A percentile compares a stretch with the other conserved stretches of the same genome.
Conservation (phyloP, 2,888 invertebrate species). For the Brenthis daphne region DNA sequence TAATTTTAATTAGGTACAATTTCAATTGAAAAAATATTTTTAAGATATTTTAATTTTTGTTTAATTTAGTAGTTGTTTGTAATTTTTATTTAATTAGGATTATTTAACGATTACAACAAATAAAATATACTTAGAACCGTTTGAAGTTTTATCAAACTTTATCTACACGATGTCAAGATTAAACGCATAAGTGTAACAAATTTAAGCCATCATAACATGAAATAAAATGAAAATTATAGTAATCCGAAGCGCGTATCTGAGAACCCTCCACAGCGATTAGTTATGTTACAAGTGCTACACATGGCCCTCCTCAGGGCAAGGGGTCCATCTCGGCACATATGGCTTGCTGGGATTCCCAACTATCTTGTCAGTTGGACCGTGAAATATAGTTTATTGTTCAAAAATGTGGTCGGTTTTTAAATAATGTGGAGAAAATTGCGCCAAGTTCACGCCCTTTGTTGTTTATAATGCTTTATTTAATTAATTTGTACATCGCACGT, state of each 20-base stretch:
- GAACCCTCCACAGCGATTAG: conserved; percentile 62
- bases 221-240: conserved; percentile 39
- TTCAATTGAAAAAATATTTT: too few relatives aligned
- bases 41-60: too few relatives aligned
- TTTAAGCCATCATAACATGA: conserved; percentile 19
- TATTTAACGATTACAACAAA: too few relatives aligned
- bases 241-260: conserved; percentile 34
- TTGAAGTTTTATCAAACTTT: too few relatives aligned
- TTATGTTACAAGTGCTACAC: conserved; percentile 72
- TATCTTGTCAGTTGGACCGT: conserved; percentile 63
- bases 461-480: too few relatives aligned
- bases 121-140: too few relatives aligned
- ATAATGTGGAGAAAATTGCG: background rate
- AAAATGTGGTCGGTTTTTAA: conserved; percentile 25
- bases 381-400: conserved; percentile 53
- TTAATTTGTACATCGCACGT: too few relatives aligned
- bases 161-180: background rate
- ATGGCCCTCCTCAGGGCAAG: conserved; percentile 51
- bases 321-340: conserved; percentile 59
- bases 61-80: too few relatives aligned
- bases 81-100: too few relatives aligned
- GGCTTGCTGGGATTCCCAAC: conserved; percentile 63
- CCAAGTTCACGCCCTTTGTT: conserved; percentile 2
- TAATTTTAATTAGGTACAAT: too few relatives aligned
- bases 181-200: conserved; percentile 14